Evolutionary conservation across 2,888 invertebrate genomes (phyloP).

Genomic region (Orchestes rusci): DNA sequence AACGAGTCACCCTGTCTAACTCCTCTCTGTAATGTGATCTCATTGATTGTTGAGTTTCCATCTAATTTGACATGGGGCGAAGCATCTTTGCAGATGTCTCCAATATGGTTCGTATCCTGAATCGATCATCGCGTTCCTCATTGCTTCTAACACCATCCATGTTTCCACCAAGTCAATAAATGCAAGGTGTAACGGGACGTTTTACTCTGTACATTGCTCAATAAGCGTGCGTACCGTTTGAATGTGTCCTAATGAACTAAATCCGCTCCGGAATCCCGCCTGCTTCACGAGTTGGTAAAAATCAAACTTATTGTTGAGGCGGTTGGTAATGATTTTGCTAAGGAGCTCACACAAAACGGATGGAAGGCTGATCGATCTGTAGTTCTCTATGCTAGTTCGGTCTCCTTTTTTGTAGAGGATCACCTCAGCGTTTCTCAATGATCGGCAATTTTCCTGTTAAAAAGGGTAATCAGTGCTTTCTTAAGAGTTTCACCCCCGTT

Average conservation of each 20-base stretch:
- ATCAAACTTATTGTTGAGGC: constrained; percentile 1
- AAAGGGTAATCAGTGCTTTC: background rate
- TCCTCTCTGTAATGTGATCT: background rate
- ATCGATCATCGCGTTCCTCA: background rate
- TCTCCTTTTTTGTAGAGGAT: constrained; percentile 1
- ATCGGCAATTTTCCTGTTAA: constrained; percentile 1
- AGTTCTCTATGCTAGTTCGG: constrained; percentile 1
- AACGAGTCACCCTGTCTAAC: background rate
- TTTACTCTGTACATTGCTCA: constrained; percentile 1
- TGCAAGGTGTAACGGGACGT: constrained; percentile 2
- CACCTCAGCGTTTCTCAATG: constrained; percentile 3
- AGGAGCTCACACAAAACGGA: constrained; percentile 4
- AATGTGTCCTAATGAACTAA: background rate
- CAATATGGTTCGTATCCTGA: background rate
- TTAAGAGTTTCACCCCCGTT: background rate
- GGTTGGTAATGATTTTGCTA: constrained; percentile 5
- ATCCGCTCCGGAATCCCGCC: constrained; percentile 1
- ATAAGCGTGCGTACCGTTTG: constrained; percentile 1
- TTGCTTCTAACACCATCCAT: constrained; percentile 2
- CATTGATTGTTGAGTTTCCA: background rate
- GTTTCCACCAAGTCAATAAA: constrained; percentile 2
- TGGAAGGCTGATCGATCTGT: background rate
- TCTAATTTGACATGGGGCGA: background rate
- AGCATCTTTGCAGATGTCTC: background rate
- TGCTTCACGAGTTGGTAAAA: background rate